phyloP scores from a whole-genome alignment of 1,140 invertebrate genomes.

The Agraylea sexmaculata region DNA sequence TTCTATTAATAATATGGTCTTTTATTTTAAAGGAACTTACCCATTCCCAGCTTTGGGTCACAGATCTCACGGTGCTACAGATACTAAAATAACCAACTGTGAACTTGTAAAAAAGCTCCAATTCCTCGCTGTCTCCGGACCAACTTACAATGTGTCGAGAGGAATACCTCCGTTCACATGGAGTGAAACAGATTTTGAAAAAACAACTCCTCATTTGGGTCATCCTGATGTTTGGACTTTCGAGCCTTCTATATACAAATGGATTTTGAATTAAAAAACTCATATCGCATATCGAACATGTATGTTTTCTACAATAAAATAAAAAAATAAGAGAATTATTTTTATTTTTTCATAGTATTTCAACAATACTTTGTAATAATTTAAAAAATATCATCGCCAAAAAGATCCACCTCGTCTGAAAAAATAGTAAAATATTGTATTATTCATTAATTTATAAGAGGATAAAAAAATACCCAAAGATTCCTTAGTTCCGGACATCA shows the following conservation, averaged over 20 bases:
- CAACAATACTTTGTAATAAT: too few relatives aligned
- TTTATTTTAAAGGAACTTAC: conserved; percentile 37
- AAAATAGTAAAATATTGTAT: too few relatives aligned
- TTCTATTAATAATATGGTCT: conserved; percentile 2
- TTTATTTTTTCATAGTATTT: too few relatives aligned
- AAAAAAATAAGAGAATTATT: too few relatives aligned
- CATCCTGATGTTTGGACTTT: conserved; percentile 53
- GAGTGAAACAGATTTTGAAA: conserved; percentile 45
- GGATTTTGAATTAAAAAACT: conserved; percentile 25
- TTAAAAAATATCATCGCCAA: too few relatives aligned
- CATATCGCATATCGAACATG: too few relatives aligned
- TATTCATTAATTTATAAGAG: too few relatives aligned
- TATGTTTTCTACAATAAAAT: too few relatives aligned
- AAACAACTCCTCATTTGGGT: conserved; percentile 42
- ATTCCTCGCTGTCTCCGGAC: conserved; percentile 48
- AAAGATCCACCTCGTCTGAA: too few relatives aligned
- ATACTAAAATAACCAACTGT: conserved; percentile 47
- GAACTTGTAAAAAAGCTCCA: conserved; percentile 28
- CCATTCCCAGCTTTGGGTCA: conserved; percentile 53
- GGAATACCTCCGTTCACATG: conserved; percentile 52
- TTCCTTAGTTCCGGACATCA: too few relatives aligned
- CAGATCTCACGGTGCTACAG: conserved; percentile 50
- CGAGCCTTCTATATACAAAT: conserved; percentile 38
- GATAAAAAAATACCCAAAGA: too few relatives aligned
- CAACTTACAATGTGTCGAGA: conserved; percentile 41